A percentile compares a stretch with the other conserved stretches of the same genome.
phyloP scores from a whole-genome alignment of 2,113 vertebrate genomes.

The Anguilla rostrata region DNA sequence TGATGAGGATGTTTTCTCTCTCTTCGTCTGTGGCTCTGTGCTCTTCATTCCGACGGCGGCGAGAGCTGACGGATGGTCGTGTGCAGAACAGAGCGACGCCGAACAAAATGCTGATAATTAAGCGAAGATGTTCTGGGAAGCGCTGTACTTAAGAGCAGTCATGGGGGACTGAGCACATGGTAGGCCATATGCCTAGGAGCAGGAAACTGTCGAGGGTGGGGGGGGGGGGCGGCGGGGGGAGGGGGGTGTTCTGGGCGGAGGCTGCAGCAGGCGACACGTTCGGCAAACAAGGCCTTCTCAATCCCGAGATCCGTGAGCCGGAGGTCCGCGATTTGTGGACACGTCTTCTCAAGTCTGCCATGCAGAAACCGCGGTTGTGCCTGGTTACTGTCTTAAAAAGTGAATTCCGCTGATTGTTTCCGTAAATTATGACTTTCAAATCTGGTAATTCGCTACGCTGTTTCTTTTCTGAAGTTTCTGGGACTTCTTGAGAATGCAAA shows the following conservation, averaged over 20 bases:
- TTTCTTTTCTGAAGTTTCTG: background rate
- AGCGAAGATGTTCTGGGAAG: slow-evolving; percentile 75
- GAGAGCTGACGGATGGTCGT: slow-evolving; percentile 73
- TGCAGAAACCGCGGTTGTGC: background rate
- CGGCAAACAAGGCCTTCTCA: slow-evolving; percentile 53
- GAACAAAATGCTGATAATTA: slow-evolving; percentile 83
- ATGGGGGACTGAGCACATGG: slow-evolving; percentile 77
- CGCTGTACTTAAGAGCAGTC: slow-evolving; percentile 72
- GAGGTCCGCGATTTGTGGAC: background rate
- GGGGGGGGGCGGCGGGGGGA: slow-evolving; percentile 51
- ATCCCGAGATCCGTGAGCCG: slow-evolving; percentile 1
- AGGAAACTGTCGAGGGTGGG: slow-evolving; percentile 57
- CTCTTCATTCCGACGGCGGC: slow-evolving; percentile 53
- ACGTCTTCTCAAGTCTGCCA: background rate
- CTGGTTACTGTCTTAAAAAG: background rate
- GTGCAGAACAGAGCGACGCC: slow-evolving; percentile 74
- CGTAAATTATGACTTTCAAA: background rate
- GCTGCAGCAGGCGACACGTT: slow-evolving; percentile 43
- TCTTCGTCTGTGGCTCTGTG: slow-evolving; percentile 16
- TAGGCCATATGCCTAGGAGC: slow-evolving; percentile 75
- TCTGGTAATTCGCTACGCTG: background rate
- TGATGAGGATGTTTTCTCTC: background rate
- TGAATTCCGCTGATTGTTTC: background rate
- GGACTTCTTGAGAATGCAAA: no score
- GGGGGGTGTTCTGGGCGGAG: slow-evolving; percentile 30